phyloP scores from a whole-genome alignment of 1,140 invertebrate genomes.

The Pseudomyrmex gracilis region DNA sequence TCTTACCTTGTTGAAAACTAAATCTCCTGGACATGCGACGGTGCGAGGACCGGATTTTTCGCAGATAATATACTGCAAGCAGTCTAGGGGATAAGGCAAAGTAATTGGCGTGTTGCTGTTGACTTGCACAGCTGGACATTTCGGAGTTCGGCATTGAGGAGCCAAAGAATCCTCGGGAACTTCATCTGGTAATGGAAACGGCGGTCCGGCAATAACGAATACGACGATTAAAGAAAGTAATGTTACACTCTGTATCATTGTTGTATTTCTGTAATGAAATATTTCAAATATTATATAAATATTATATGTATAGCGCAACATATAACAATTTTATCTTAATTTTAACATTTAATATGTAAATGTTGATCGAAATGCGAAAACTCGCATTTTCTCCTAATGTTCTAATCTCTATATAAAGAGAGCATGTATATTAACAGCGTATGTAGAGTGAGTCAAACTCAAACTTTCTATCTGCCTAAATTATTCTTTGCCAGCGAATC shows the following conservation, averaged over 20 bases:
- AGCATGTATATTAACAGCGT: too few relatives aligned
- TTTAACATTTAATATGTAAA: too few relatives aligned
- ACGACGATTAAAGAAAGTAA: conserved; percentile 19
- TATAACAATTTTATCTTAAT: too few relatives aligned
- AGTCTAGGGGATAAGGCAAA: conserved; percentile 63
- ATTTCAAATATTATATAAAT: too few relatives aligned
- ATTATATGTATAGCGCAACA: too few relatives aligned
- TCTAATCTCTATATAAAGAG: conserved; percentile 40
- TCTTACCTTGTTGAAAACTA: conserved; percentile 66
- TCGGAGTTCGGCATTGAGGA: conserved; percentile 40
- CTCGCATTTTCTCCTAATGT: conserved; percentile 18
- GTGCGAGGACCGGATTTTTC: not conserved
- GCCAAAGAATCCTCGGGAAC: conserved; percentile 17
- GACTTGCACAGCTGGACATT: conserved; percentile 37
- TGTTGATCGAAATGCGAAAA: too few relatives aligned
- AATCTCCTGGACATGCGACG: conserved; percentile 44
- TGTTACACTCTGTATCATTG: conserved; percentile 5
- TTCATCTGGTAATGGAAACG: conserved; percentile 13
- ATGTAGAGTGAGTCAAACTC: conserved; percentile 21
- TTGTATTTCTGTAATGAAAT: too few relatives aligned
- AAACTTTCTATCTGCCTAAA: conserved; percentile 73
- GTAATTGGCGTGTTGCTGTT: not conserved
- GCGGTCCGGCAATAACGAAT: conserved; percentile 16
- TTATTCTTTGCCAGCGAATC: conserved; percentile 39
- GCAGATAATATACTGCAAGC: conserved; percentile 62